These are phyloP conservation scores for Hydroisotoma schaefferi DNA, from an alignment of 2,888 invertebrate genomes.

Conservation along the genomic window DNA sequence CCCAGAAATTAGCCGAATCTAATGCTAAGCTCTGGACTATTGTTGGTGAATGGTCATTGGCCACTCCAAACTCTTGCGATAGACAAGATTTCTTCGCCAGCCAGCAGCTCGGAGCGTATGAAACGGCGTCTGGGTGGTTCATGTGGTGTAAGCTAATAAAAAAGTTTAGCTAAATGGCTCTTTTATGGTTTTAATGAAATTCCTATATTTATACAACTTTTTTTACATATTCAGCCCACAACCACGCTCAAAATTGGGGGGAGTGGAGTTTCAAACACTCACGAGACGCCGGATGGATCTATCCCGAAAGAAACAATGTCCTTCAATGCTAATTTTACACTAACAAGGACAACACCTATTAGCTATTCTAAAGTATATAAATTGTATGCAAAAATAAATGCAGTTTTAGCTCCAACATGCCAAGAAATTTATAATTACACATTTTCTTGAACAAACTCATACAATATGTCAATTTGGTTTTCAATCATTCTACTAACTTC, in stretches of 20 bases:
- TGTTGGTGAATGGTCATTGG: constrained; percentile 47
- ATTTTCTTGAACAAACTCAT: background rate
- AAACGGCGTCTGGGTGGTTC: constrained; percentile 24
- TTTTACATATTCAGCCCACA: too few species aligned
- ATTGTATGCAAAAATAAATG: too few species aligned
- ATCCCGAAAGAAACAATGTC: background rate
- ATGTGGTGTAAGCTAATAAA: too few species aligned
- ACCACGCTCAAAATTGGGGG: constrained; percentile 23
- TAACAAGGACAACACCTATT: too few species aligned
- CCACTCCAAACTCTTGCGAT: constrained; percentile 34
- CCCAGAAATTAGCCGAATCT: constrained; percentile 15
- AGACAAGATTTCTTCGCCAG: constrained; percentile 32
- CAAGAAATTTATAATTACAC: too few species aligned
- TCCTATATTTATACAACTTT: too few species aligned
- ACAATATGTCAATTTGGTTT: background rate
- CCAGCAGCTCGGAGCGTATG: constrained; percentile 43
- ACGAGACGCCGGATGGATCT: constrained; percentile 18
- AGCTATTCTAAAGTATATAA: too few species aligned
- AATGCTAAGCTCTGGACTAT: constrained; percentile 42
- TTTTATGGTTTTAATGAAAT: too few species aligned
- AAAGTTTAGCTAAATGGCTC: too few species aligned
- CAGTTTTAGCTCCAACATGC: too few species aligned
- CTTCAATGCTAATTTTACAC: too few species aligned
- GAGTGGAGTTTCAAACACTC: constrained; percentile 32
- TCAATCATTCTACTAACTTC: background rate